phyloP scores from a whole-genome alignment of 2,113 vertebrate species.

The Australoheros scitulus region DNA sequence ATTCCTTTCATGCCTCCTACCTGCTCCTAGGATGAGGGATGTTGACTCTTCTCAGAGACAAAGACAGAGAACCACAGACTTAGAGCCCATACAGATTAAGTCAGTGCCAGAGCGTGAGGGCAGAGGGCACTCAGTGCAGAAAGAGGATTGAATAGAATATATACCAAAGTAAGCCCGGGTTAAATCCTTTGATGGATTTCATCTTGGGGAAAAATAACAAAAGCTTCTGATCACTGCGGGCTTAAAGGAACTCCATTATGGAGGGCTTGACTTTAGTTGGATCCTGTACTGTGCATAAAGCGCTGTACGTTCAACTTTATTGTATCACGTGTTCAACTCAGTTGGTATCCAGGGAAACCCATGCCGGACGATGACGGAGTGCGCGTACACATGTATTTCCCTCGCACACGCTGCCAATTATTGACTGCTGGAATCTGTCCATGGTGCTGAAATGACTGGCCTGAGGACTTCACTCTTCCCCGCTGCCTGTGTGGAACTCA shows the following conservation, averaged over 20 bases:
- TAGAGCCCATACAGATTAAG: conserved; percentile 58
- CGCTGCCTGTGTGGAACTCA: background rate
- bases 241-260: conserved; percentile 63
- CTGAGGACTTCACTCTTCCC: conserved; percentile 28
- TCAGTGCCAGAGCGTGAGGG: conserved; percentile 36
- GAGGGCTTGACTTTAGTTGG: conserved; percentile 8
- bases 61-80: conserved; percentile 28
- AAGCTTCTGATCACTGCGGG: conserved; percentile 68
- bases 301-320: background rate
- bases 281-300: background rate
- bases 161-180: conserved; percentile 49
- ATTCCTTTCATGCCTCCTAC: conserved; percentile 6
- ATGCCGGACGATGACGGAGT: background rate
- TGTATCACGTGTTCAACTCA: conserved; percentile 5
- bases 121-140: conserved; percentile 45
- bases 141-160: conserved; percentile 70
- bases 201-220: conserved; percentile 66
- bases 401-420: conserved; percentile 36
- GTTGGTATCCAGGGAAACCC: conserved; percentile 17
- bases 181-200: conserved; percentile 70
- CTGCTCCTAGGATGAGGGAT: background rate
- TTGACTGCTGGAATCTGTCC: conserved; percentile 65
- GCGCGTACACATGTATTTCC: background rate
- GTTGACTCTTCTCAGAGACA: conserved; percentile 27
- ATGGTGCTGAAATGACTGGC: conserved; percentile 61